Evolutionary conservation across 2,113 vertebrate species (phyloP), one percentile per base, ranked within the genome.

Genomic region (Scomber japonicus): DNA sequence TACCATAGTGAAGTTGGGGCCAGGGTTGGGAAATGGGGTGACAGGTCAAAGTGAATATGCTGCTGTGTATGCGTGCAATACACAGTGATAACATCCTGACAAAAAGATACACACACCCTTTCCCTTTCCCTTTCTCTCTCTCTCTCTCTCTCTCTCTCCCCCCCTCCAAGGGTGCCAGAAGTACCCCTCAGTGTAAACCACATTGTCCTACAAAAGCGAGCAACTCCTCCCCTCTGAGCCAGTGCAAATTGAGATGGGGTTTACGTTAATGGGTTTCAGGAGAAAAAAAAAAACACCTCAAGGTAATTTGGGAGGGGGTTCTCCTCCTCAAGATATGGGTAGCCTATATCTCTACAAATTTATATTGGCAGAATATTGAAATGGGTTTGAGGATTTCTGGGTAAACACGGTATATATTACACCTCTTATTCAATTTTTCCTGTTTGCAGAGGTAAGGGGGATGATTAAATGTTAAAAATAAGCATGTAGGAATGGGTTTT

Each of bases 171-270:
- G 79, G 66, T 57, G 79, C 55, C 54, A 85, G 51, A 83, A 53
- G 78, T 49, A 80, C 54, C 85, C 66, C 71, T 82, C 35, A 30
- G 61, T 54, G 53, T 77, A 78, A 75, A 84, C 60, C 16, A 11
- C 50, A 74, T 64, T 83, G 78, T 85, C 88, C 83, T 81, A 81
- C 40, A 90, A 87, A 86, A 54, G 60, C 12, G 0, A 56, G 67
- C 15, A 40, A 63, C 81, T 86, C 78, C 78, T 90, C 84, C 83
- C 85, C 61, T 84, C 83, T 69, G 89, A 85, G 81, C 72, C 77
- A 17, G 45, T 49, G 71, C 31, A 93, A 90, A 91, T 80, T 89
- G 85, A 81, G 82, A 78, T 71, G 59, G 86, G 92, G 67, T 92
- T 91, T 91, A 85, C 82, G 71, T 71, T 83, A 90, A 92, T 83